Conservation (phyloP, 2,888 invertebrate species). For the Chymomyza fuscimana region DNA sequence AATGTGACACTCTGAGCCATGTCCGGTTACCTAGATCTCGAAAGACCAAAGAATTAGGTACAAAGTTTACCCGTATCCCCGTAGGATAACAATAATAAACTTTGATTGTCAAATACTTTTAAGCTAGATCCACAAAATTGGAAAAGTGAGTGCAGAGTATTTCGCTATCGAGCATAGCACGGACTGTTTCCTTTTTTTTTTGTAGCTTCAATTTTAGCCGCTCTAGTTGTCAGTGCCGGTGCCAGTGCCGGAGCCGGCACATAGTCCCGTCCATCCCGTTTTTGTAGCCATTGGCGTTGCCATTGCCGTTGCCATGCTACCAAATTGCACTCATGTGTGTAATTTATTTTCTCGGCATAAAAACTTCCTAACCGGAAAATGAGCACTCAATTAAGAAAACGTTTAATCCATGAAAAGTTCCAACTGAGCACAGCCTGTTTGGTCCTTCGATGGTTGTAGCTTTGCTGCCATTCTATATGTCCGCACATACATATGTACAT, state of each 20-base stretch:
- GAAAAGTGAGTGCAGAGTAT: no score
- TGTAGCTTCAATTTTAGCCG: neutral
- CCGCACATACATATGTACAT: slow-evolving; percentile 14
- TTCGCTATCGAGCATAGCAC: no score
- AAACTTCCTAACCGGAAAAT: slow-evolving; percentile 75
- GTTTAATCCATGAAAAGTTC: slow-evolving; percentile 66
- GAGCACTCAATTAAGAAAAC: slow-evolving; percentile 74
- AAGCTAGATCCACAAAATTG: no score
- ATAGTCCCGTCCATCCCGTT: neutral
- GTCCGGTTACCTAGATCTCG: no score
- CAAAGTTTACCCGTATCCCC: no score
- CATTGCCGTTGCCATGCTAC: slow-evolving; percentile 1
- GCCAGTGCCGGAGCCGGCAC: no score
- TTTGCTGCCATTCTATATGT: slow-evolving; percentile 28
- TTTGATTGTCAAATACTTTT: no score
- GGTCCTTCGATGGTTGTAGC: slow-evolving; percentile 44
- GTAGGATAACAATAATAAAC: no score
- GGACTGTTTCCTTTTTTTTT: slow-evolving; percentile 2
- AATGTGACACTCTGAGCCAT: no score
- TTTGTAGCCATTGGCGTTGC: neutral
- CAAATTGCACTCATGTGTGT: slow-evolving; percentile 74
- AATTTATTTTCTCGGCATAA: slow-evolving; percentile 73
- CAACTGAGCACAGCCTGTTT: slow-evolving; percentile 32
- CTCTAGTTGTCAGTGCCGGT: neutral
- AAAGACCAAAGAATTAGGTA: neutral